These are phyloP conservation scores for Rhinogobius similis DNA, from an alignment of 2,113 vertebrate species.

Conservation along the genomic window DNA sequence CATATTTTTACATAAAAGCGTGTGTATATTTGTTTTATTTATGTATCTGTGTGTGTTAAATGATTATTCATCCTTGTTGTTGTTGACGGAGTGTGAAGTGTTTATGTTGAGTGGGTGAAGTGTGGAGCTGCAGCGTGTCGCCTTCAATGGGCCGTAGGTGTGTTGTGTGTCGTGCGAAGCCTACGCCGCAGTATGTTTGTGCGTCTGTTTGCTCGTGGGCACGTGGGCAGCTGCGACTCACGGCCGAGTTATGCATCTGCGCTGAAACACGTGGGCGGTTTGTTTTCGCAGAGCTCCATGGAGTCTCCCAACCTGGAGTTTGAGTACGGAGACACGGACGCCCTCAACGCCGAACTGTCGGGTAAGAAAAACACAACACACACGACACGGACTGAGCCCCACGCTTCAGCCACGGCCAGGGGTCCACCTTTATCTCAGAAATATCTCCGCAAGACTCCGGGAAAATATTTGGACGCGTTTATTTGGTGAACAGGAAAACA, in stretches of 20 bases:
- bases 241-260: neutral
- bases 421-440: too few species aligned
- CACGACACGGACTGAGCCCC: neutral
- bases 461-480: too few species aligned
- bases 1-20: too few species aligned
- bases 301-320: slow-evolving; percentile 95
- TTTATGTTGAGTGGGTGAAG: slow-evolving; percentile 12
- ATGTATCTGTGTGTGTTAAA: too few species aligned
- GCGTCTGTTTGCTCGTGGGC: slow-evolving; percentile 32
- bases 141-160: slow-evolving; percentile 24
- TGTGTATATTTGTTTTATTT: too few species aligned
- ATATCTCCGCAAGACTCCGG: too few species aligned
- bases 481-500: too few species aligned
- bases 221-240: slow-evolving; percentile 28
- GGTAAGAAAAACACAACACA: slow-evolving; percentile 71
- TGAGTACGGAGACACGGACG: slow-evolving; percentile 89
- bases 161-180: slow-evolving; percentile 18
- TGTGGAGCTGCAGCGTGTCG: slow-evolving; percentile 17
- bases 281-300: slow-evolving; percentile 84
- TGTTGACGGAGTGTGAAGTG: slow-evolving; percentile 3
- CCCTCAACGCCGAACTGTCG: slow-evolving; percentile 84
- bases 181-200: slow-evolving; percentile 20
- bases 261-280: slow-evolving; percentile 17
- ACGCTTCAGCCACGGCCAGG: too few species aligned
- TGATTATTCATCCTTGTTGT: neutral